Evolutionary conservation across 2,113 vertebrate genomes (phyloP).

Genomic region (Xiphophorus couchianus): DNA sequence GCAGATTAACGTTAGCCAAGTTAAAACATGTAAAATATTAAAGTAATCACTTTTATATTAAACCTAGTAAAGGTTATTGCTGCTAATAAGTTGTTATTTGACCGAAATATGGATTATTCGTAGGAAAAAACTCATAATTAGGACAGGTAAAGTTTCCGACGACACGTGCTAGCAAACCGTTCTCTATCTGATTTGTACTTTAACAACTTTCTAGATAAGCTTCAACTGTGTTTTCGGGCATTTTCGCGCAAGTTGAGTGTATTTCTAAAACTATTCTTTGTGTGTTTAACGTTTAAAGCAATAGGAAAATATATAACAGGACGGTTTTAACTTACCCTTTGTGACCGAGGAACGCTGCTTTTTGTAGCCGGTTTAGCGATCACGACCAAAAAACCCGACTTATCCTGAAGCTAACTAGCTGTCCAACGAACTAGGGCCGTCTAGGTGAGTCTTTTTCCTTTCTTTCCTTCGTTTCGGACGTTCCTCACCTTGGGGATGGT

Average conservation of each 20-base stretch:
- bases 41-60: neutral
- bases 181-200: neutral
- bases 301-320: neutral
- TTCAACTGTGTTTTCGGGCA: rapidly evolving
- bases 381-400: neutral
- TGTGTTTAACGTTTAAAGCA: neutral
- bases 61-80: neutral
- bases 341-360: constrained; percentile 12
- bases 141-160: constrained; percentile 22
- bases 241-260: neutral
- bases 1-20: constrained; percentile 22
- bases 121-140: neutral
- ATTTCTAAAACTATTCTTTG: neutral
- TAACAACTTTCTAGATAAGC: neutral
- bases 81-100: neutral
- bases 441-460: constrained; percentile 20
- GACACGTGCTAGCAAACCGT: constrained; percentile 47
- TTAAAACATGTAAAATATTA: neutral
- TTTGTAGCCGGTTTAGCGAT: neutral
- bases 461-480: neutral
- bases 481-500: neutral
- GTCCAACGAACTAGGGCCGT: constrained; percentile 54
- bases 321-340: constrained; percentile 37
- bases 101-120: neutral
- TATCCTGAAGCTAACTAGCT: neutral